Base-by-base conservation (phyloP, 1,140 invertebrate species). In the Listronotus oregonensis region DNA sequence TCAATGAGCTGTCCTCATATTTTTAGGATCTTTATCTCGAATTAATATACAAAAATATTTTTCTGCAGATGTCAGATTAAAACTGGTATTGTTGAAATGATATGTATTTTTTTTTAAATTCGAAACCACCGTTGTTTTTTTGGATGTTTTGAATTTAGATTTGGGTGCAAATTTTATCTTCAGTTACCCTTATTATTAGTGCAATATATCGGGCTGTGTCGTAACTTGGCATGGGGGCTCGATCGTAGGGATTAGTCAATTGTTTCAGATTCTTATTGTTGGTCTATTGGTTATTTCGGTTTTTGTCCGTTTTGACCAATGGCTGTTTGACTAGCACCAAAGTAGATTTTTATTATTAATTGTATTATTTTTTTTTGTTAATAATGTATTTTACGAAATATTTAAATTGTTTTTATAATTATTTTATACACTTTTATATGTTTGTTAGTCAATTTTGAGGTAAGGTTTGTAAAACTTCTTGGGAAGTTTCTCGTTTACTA, bases 361-460 rank as follows among this genome's bases (percentile, higher is more conserved):
- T 58, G 56, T 71, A 72, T 72, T 72, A 73, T 76, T 75, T 74
- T 75, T 74, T 75, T 73, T 75, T 74, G 66, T 71, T 69, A 72
- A 10, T 68, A 69, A 67, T 70, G 70, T 75, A 66, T 71, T 72
- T 75, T 71, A 75, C 66, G 64, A 70, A 76, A 73, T 77, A 73
- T 74, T 71, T 76, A 71, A 73, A 75, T 76, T 77, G 73, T 77
- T 77, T 76, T 74, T 77, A 75, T 77, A 75, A 73, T 76, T 73
- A 74, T 77, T 77, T 77, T 77, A 71, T 77, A 76, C 73, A 77
- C 74, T 76, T 76, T 77, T 77, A 71, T 77, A 76, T 77, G 75
- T 75, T 76, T 77, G 75, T 76, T 76, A 76, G 74, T 73, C 67
- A 66, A 69, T 73, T 57, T 71, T 73, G 68, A 73, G 69, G 74